A percentile compares a stretch with the other conserved stretches of the same genome.
Conservation (phyloP, 2,888 invertebrate genomes). For the Pristionchus japonicus region DNA sequence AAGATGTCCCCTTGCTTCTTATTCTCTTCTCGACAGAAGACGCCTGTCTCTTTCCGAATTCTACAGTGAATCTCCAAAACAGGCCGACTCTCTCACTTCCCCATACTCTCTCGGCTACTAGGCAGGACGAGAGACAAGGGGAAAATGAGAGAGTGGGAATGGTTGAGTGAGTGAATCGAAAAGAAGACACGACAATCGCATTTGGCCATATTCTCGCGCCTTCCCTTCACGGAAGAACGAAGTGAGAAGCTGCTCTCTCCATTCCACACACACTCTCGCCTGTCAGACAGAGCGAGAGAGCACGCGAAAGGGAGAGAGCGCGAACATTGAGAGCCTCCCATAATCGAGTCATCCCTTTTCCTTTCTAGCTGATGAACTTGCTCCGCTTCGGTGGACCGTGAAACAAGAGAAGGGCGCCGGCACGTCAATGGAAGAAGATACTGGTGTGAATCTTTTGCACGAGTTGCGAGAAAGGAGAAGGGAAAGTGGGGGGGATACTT, state of each 20-base stretch:
- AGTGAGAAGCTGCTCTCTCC: background rate
- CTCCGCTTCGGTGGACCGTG: background rate
- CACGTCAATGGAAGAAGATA: background rate
- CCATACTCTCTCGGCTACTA: background rate
- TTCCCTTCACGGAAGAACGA: background rate
- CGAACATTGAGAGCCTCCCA: background rate
- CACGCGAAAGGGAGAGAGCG: background rate
- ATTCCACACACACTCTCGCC: no score
- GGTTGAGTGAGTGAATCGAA: slow-evolving; percentile 12
- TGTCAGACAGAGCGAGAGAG: background rate
- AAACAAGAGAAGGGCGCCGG: background rate
- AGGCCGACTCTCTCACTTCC: background rate
- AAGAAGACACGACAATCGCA: slow-evolving; percentile 23
- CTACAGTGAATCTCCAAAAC: slow-evolving; percentile 23
- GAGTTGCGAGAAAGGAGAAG: background rate
- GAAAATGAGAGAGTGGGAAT: background rate
- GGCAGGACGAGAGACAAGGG: background rate
- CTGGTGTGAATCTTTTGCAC: background rate
- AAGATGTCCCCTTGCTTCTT: background rate
- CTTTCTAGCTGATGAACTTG: background rate
- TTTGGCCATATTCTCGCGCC: background rate
- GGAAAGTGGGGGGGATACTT: background rate
- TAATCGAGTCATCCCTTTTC: slow-evolving; percentile 23
- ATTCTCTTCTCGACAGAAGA: background rate
- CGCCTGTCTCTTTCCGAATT: slow-evolving; percentile 22